Base-by-base conservation (phyloP, 2,888 invertebrate genomes). In the Minunthozetes semirufus region DNA sequence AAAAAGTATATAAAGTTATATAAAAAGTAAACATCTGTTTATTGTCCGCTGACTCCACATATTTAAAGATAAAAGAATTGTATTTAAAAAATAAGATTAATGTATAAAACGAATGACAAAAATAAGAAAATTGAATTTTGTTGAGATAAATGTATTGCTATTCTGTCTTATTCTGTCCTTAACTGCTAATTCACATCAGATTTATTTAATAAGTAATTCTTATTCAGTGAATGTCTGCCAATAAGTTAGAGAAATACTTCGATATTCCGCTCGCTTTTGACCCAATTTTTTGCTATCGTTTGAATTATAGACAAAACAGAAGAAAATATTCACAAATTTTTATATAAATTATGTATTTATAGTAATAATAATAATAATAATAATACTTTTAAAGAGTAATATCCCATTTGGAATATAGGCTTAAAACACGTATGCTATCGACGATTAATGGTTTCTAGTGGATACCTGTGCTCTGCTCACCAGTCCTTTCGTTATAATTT, bases 391-490 rank as follows among this genome's bases (percentile, higher is more conserved):
- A 66, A 19, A 38, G 9, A 33, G 59, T 61, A 27, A n/a, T 38
- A n/a, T 15, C 33, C 15, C 38, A 42, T 33, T 66, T 27, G 27
- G 19, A 66, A 6, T 42, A 48, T 25, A 46, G 70, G 22, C 48
- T 68, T 8, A 25, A 68, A n/a, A 22, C 22, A 68, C n/a, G 11
- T 8, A 66, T 66, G 11, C 15, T 19, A 66, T 38, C 8, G 63
- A 5, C 13, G 17, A 38, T 11, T 46, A 70, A 27, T 48, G 70
- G 70, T 70, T 70, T 70, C 70, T 46, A 70, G 48, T 70, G 48
- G 70, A 70, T 70, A 70, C 68, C 70, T 66, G 38, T 66, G 63
- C 63, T 33, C 29, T 38, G 38, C 4, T 68, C 33, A 66, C 9
- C 42, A 42, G 42, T 42, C 42, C 9, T 8, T 42, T 42, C 8